Conservation (phyloP, 1,140 invertebrate species). For the Euglossa dilemma region DNA sequence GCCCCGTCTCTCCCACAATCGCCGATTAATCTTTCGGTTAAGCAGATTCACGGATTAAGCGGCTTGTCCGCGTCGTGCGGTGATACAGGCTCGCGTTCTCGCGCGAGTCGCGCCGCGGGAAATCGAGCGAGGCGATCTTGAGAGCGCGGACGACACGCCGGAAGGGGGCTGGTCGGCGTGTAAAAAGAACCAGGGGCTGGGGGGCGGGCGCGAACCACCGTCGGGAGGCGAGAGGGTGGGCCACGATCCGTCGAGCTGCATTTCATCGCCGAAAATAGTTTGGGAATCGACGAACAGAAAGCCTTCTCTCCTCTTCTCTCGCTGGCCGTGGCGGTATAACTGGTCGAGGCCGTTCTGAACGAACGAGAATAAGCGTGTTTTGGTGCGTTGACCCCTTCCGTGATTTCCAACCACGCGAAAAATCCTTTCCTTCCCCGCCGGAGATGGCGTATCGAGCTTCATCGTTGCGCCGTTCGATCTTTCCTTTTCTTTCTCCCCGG, state of each 20-base stretch:
- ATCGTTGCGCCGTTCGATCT: background rate
- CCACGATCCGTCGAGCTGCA: conserved; percentile 57
- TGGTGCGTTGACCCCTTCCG: conserved; percentile 77
- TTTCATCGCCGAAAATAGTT: conserved; percentile 79
- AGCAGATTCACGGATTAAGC: conserved; percentile 72
- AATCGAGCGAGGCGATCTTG: conserved; percentile 63
- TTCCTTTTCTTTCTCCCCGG: background rate
- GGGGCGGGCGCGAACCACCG: conserved; percentile 35
- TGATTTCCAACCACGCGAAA: conserved; percentile 71
- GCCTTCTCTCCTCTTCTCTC: background rate
- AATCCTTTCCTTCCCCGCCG: conserved; percentile 45
- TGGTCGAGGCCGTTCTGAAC: conserved; percentile 26
- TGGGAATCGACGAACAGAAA: conserved; percentile 68
- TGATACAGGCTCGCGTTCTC: conserved; percentile 5
- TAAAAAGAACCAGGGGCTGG: conserved; percentile 13
- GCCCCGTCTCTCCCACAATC: conserved; percentile 76
- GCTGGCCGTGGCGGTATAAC: background rate
- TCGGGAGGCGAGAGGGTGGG: conserved; percentile 35
- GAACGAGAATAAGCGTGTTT: conserved; percentile 71
- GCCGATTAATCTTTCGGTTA: conserved; percentile 76
- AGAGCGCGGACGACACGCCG: conserved; percentile 15
- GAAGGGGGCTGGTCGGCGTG: conserved; percentile 15
- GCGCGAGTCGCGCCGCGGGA: conserved; percentile 29
- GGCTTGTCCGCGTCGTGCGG: conserved; percentile 27
- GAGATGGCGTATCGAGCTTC: conserved; percentile 3